A percentile compares a stretch with the other conserved stretches of the same genome.
phyloP scores from a whole-genome alignment of 1,140 invertebrate species.

The Atopsyche davidsoni region DNA sequence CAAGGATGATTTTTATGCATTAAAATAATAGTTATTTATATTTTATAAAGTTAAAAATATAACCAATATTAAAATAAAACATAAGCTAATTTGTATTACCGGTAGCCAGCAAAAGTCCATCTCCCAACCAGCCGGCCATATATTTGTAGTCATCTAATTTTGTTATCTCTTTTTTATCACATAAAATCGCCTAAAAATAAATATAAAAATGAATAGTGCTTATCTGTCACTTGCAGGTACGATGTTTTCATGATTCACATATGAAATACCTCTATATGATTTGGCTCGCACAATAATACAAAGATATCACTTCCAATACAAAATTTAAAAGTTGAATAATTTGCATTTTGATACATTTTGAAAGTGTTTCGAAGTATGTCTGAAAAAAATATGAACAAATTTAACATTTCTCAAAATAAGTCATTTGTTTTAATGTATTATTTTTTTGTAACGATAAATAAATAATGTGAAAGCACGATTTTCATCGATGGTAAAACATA shows the following conservation, averaged over 20 bases:
- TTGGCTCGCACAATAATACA: slow-evolving; percentile 3
- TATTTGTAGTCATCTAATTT: slow-evolving; percentile 34
- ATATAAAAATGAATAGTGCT: not conserved
- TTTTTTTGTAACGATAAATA: too few relatives aligned
- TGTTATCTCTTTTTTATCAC: slow-evolving; percentile 20
- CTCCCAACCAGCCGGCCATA: slow-evolving; percentile 24
- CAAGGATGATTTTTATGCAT: too few relatives aligned
- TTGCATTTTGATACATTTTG: not conserved
- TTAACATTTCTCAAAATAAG: too few relatives aligned
- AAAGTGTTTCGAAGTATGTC: not conserved
- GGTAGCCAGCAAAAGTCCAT: slow-evolving; percentile 25
- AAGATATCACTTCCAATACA: not conserved
- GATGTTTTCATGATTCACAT: not conserved
- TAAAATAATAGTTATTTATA: not conserved
- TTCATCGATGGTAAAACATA: too few relatives aligned
- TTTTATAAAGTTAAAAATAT: too few relatives aligned
- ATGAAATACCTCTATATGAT: slow-evolving; percentile 1
- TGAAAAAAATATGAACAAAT: too few relatives aligned
- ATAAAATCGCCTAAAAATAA: slow-evolving; percentile 16
- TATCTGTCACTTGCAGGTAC: not conserved
- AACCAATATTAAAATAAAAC: too few relatives aligned
- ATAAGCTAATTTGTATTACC: too few relatives aligned
- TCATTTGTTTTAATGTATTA: too few relatives aligned
- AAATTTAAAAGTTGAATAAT: slow-evolving; percentile 27
- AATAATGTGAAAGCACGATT: too few relatives aligned